Conservation (phyloP, 2,113 vertebrate genomes). For the Austrofundulus limnaeus region DNA sequence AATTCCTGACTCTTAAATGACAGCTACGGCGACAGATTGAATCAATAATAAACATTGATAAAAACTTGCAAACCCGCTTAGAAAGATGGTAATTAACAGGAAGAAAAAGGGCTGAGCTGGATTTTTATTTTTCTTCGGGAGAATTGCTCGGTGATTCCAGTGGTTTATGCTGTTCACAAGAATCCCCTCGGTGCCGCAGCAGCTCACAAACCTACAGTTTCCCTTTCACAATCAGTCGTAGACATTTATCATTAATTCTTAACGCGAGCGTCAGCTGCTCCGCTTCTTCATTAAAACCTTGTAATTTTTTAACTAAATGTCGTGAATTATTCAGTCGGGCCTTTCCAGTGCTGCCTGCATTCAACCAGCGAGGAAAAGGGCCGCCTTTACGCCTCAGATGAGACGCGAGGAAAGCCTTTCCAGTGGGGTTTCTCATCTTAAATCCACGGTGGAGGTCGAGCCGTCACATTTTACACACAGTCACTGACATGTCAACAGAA, state of each 20-base stretch:
- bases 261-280: constrained; percentile 38
- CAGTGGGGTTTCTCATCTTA: constrained; percentile 11
- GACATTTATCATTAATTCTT: constrained; percentile 46
- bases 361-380: constrained; percentile 3
- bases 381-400: constrained; percentile 28
- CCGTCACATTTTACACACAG: constrained; percentile 39
- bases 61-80: constrained; percentile 50
- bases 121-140: constrained; percentile 26
- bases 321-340: constrained; percentile 46
- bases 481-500: constrained; percentile 46
- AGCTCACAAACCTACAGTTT: constrained; percentile 19
- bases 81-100: constrained; percentile 56
- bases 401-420: constrained; percentile 16
- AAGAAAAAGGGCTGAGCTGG: constrained; percentile 29
- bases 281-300: constrained; percentile 55
- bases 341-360: constrained; percentile 4
- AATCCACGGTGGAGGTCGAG: constrained; percentile 19
- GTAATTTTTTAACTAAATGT: constrained; percentile 46
- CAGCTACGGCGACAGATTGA: constrained; percentile 56
- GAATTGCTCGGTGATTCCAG: constrained; percentile 13
- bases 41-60: constrained; percentile 71
- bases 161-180: background rate
- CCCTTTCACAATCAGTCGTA: constrained; percentile 44
- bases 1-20: constrained; percentile 66
- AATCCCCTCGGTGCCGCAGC: constrained; percentile 9